Base-by-base conservation (phyloP, 2,797 vertebrate genomes). In the Amazona finschi region DNA sequence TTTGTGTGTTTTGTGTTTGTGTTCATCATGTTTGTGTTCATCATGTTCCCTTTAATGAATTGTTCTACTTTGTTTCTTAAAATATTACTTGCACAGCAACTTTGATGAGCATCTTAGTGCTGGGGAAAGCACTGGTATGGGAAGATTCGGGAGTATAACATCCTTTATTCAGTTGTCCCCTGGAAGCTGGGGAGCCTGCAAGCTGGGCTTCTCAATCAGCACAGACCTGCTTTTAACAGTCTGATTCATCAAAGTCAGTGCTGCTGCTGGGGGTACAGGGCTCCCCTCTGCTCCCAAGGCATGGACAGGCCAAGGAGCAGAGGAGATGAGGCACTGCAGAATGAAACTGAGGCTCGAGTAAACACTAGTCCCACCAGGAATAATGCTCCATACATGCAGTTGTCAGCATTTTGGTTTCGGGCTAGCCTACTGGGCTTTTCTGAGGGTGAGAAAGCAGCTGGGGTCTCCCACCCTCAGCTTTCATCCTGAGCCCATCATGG, bases 291-390 rank as follows among this genome's bases (percentile, higher is more conserved):
- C 50, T 76, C 21, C 43, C 69, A 76, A 66, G 36, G 8, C 6
- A 0, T 12, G 13, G 47, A 41, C 11, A 53, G 67, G 27, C 55
- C 46, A 87, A 70, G 47, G 18, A 87, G 43, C 27, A 71, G 49
- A 62, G 24, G 44, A 62, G 18, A 49, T 18, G 82, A 57, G 61
- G n/a, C 38, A 52, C 33, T 12, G 31, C 9, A 53, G 80, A 66
- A 36, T 0, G 0, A 84, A 80, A 46, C 16, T 18, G 22, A 39
- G 38, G n/a, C 30, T 69, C 0, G 0, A 50, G 41, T 33, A 60
- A 85, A 64, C 11, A 6, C 3, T 24, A 36, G 15, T 44, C 27
- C 12, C 39, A 76, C 39, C 24, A 80, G 16, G 15, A 66, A 39
- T 20, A 66, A 74, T 1, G 13, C 15, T 62, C 15, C 33, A 11